phyloP scores from a whole-genome alignment of 1,140 invertebrate species.

The Cardiocondyla obscurior region DNA sequence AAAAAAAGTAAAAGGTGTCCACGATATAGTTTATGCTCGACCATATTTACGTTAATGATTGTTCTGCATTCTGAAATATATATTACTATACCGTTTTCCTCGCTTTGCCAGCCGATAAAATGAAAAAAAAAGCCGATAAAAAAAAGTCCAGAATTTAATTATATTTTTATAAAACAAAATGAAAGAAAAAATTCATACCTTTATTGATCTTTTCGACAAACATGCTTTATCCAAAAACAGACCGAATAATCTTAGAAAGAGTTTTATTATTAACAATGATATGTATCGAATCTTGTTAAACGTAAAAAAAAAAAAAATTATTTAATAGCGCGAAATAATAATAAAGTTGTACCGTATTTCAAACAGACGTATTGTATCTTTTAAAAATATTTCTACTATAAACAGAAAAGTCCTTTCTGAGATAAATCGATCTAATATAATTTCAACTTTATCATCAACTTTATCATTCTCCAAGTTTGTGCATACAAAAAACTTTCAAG shows the following conservation, averaged over 20 bases:
- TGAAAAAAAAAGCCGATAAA: not conserved
- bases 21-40: slow-evolving; percentile 35
- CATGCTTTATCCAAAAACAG: not conserved
- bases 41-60: slow-evolving; percentile 58
- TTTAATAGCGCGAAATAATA: not conserved
- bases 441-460: not conserved
- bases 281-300: not conserved
- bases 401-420: not conserved
- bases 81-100: not conserved
- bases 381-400: not conserved
- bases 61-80: slow-evolving; percentile 58
- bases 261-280: not conserved
- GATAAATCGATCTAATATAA: not conserved
- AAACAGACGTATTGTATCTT: not conserved
- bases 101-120: not conserved
- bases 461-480: not conserved
- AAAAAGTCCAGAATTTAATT: not conserved
- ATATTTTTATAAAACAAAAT: not conserved
- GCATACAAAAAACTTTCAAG: not conserved
- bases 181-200: not conserved
- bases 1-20: too few relatives aligned
- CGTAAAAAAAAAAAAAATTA: not conserved
- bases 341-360: not conserved
- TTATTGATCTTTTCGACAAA: not conserved
- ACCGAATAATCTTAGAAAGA: not conserved